phyloP scores from a whole-genome alignment of 2,113 vertebrate genomes.

The Azemiops feae region DNA sequence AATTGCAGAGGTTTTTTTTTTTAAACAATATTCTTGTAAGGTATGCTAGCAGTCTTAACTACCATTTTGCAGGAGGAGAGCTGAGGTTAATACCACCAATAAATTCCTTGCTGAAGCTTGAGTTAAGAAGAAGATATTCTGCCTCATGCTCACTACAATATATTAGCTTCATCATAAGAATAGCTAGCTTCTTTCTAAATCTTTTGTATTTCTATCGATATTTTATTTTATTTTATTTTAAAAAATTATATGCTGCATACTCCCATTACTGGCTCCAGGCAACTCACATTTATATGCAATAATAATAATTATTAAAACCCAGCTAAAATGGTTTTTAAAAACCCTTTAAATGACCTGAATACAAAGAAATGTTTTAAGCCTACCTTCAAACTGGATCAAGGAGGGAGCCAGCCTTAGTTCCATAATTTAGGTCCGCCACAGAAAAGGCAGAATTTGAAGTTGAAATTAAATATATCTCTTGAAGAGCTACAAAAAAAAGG shows the following conservation, averaged over 20 bases:
- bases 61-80: background rate
- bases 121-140: background rate
- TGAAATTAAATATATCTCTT: background rate
- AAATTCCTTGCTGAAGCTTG: background rate
- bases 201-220: slow-evolving; percentile 46
- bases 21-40: background rate
- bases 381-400: background rate
- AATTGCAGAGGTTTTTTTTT: background rate
- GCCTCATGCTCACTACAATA: background rate
- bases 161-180: background rate
- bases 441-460: background rate
- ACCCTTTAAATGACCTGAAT: background rate
- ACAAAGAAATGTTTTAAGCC: background rate
- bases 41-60: background rate
- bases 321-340: background rate
- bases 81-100: background rate
- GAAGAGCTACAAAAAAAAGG: background rate
- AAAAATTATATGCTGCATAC: background rate
- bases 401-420: background rate
- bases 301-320: background rate
- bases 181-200: background rate
- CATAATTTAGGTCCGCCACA: background rate
- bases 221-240: background rate
- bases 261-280: background rate
- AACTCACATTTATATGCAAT: background rate